These are phyloP conservation scores for Oceanodroma leucorhoa DNA, from an alignment of 2,797 vertebrate species.

Conservation along the genomic window DNA sequence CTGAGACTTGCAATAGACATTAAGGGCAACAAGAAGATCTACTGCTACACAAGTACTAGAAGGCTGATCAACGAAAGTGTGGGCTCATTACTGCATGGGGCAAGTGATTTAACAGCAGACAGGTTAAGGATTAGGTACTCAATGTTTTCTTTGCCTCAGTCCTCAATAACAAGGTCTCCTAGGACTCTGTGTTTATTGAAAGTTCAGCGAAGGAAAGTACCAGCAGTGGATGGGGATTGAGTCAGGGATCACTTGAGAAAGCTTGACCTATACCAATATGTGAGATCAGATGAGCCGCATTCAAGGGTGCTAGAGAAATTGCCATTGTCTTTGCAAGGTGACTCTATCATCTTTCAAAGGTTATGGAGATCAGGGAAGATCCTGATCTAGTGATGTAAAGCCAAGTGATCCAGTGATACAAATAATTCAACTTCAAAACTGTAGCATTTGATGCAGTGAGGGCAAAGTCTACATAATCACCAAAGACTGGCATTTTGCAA, in stretches of 20 bases:
- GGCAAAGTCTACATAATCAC: not conserved
- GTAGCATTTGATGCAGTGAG: not conserved
- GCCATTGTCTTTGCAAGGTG: not conserved
- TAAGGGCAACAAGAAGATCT: not conserved
- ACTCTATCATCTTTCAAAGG: not conserved
- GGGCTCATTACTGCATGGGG: not conserved
- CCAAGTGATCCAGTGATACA: not conserved
- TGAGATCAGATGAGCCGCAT: not conserved
- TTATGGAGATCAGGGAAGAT: not conserved
- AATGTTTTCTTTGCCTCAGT: not conserved
- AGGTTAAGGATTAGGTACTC: not conserved
- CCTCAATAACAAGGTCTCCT: not conserved
- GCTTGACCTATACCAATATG: not conserved
- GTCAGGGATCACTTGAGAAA: not conserved
- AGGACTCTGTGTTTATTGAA: not conserved
- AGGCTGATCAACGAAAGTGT: not conserved
- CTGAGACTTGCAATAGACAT: fast-evolving
- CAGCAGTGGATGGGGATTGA: not conserved
- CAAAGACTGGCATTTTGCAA: not conserved
- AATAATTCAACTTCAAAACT: not conserved
- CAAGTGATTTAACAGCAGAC: not conserved
- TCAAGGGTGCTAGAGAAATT: not conserved
- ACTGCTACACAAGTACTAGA: not conserved
- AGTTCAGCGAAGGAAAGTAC: not conserved
- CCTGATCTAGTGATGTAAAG: not conserved